Evolutionary conservation across 2,113 vertebrate species (phyloP), one percentile per base, ranked within the genome.

Genomic region (Spizaetus ornatus): DNA sequence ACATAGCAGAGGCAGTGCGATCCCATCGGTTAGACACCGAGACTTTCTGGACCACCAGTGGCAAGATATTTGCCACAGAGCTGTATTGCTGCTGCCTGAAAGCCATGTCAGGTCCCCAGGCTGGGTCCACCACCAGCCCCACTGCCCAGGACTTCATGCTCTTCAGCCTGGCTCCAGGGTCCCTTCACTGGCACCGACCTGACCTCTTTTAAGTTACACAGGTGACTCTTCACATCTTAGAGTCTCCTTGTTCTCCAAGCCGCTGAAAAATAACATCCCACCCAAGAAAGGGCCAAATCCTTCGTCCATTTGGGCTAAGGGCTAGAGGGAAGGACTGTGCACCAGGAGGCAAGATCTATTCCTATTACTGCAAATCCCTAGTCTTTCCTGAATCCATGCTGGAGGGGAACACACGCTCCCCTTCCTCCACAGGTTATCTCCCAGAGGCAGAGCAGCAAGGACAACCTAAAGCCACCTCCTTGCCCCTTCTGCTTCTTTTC

Each of bases 1-100:
- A 31, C 56, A 17, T 9, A 45, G 16, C 67, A 67, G 22, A 55
- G 22, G 43, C 27, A 59, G 32, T 21, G 18, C 2, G 2, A 34
- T 56, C n/a, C n/a, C 26, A 17, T 11, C 2, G 1, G 18, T 78
- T 22, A 53, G 42, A 52, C 34, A 58, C 4, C 0, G 0, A 80
- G 34, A 52, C 4, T 40, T 83, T 48, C 42, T 25, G 36, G 36
- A 32, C 34, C 25, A 59, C 32, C 61, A 40, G 25, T 19, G 34
- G 26, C 8, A 31, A 40, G 13, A 17, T 55, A 11, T 31, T 71
- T 65, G 21, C 48, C 80, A 45, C 15, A 23, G 84, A 55, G 29
- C 14, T 31, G 2, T 26, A 14, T 42, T 21, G 7, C 4, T 79
- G 21, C 22, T 69, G 74, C 36, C 32, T 31, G 29, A 82, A 81